These are phyloP conservation scores for Ceuthmochares aereus DNA, from an alignment of 2,113 vertebrate genomes.

Conservation along the genomic window DNA sequence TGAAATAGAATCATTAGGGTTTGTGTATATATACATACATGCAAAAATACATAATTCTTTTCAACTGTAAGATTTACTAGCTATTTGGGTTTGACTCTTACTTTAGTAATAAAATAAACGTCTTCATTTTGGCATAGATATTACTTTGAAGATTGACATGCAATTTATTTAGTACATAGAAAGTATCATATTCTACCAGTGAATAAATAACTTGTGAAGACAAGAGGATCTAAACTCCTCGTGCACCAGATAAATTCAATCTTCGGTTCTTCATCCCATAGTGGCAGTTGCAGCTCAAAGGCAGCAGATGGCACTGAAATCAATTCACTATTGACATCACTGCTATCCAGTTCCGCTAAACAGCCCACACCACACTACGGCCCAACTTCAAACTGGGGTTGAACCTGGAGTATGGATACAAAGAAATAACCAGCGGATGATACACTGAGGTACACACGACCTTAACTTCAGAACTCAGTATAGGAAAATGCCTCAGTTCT, in stretches of 20 bases:
- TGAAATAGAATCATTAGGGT: background rate
- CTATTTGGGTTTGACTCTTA: background rate
- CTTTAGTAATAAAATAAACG: background rate
- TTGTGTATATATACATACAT: background rate
- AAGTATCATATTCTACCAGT: background rate
- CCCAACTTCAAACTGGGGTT: background rate
- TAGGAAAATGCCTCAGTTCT: background rate
- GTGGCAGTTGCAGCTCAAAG: background rate
- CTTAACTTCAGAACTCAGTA: background rate
- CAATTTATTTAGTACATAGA: background rate
- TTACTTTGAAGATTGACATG: background rate
- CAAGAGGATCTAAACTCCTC: background rate
- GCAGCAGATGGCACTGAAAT: background rate
- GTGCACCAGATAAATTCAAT: no score
- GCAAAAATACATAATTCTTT: no score
- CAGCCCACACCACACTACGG: background rate
- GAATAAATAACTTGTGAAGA: background rate
- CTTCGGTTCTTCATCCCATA: no score
- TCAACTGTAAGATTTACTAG: background rate
- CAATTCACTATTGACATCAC: background rate
- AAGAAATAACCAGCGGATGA: background rate
- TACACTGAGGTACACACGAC: fast-evolving
- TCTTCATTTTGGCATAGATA: background rate
- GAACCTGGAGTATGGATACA: background rate
- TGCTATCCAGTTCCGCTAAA: background rate